phyloP scores from a whole-genome alignment of 2,888 invertebrate genomes.

The Formica aserva region DNA sequence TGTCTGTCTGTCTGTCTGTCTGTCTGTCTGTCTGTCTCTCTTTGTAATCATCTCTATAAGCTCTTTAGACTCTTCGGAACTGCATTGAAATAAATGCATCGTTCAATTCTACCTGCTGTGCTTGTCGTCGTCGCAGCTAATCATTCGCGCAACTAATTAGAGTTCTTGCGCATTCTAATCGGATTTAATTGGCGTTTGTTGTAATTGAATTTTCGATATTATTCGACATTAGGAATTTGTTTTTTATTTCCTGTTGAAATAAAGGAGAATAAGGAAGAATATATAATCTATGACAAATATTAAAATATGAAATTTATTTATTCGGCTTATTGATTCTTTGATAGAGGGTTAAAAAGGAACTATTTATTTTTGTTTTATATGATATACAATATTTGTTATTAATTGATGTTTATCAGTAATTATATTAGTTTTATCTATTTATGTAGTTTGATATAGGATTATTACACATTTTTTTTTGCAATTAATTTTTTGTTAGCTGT shows the following conservation, averaged over 20 bases:
- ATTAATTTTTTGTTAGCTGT: slow-evolving; percentile 1
- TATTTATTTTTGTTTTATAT: background rate
- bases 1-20: slow-evolving; percentile 4
- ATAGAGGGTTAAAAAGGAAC: background rate
- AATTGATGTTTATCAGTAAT: background rate
- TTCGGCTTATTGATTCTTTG: background rate
- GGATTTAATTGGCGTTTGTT: slow-evolving; percentile 41
- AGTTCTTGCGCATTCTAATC: slow-evolving; percentile 39
- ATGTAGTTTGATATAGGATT: background rate
- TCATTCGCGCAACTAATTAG: slow-evolving; percentile 50
- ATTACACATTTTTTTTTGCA: background rate
- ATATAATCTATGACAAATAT: background rate
- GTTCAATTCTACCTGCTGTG: slow-evolving; percentile 11
- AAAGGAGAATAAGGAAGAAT: background rate
- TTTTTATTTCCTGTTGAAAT: background rate
- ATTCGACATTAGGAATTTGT: slow-evolving; percentile 33
- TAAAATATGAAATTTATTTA: background rate
- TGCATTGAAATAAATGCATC: slow-evolving; percentile 36
- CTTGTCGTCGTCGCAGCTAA: slow-evolving; percentile 41
- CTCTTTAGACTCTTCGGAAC: slow-evolving; percentile 50
- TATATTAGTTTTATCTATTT: background rate
- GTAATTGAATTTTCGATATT: slow-evolving; percentile 29
- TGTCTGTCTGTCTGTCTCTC: background rate
- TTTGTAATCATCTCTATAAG: slow-evolving; percentile 31
- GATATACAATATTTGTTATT: background rate